These are phyloP conservation scores for Ophion costatus DNA, from an alignment of 2,888 invertebrate species.

Conservation along the genomic window DNA sequence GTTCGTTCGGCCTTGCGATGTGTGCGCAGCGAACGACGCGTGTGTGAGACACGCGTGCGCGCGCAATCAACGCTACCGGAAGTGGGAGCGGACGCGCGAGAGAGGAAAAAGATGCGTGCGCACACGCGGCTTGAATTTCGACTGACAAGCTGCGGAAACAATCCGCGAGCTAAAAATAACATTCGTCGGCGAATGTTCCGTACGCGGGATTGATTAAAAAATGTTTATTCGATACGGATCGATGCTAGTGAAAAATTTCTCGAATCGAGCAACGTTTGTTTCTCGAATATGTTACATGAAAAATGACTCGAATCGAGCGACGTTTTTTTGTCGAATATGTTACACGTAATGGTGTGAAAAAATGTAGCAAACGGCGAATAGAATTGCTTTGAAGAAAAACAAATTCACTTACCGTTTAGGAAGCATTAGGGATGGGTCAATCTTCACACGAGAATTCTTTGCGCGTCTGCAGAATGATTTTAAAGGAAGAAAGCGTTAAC, in stretches of 20 bases:
- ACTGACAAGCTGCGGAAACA: not conserved
- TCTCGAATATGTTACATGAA: no score
- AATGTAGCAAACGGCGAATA: not conserved
- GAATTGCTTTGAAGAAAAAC: not conserved
- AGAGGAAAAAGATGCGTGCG: not conserved
- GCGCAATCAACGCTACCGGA: not conserved
- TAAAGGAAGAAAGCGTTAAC: no score
- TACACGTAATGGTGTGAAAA: no score
- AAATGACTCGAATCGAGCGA: no score
- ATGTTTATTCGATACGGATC: not conserved
- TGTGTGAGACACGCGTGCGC: not conserved
- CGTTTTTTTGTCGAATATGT: no score
- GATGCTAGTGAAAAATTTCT: not conserved
- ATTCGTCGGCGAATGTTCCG: not conserved
- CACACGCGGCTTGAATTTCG: not conserved
- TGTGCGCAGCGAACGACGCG: not conserved
- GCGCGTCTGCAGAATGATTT: no score
- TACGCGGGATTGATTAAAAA: not conserved
- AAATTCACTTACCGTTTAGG: not conserved
- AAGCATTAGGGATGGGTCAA: no score
- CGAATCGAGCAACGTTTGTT: not conserved
- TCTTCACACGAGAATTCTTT: no score
- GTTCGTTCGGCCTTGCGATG: slow-evolving; percentile 21
- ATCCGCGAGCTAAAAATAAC: not conserved
- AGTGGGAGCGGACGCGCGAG: not conserved